Evolutionary conservation across 2,797 vertebrate species (phyloP).

Genomic region (Rhinella marina): DNA sequence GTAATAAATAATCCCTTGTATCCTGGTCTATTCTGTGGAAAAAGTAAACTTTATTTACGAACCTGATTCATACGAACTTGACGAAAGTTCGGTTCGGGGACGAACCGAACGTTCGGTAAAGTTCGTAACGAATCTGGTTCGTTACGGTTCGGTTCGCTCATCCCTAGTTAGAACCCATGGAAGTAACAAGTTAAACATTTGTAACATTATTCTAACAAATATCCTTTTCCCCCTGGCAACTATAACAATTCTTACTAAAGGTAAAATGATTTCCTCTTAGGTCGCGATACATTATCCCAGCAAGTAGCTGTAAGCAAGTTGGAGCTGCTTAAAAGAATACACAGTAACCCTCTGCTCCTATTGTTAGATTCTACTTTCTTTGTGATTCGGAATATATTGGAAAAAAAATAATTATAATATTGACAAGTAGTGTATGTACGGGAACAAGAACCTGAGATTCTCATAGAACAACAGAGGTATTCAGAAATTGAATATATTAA

Average conservation of each 20-base stretch:
- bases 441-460: constrained; percentile 12
- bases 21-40: too few relatives aligned
- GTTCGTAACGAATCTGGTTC: too few relatives aligned
- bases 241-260: constrained; percentile 17
- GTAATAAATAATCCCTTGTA: too few relatives aligned
- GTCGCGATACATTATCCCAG: constrained; percentile 53
- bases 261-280: constrained; percentile 43
- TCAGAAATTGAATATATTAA: constrained; percentile 46
- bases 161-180: too few relatives aligned
- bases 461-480: constrained; percentile 24
- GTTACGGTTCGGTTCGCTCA: too few relatives aligned
- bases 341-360: neutral
- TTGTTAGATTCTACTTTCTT: constrained; percentile 33
- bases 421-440: constrained; percentile 10
- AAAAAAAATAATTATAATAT: constrained; percentile 52
- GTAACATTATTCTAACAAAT: constrained; percentile 4
- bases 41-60: too few relatives aligned
- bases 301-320: constrained; percentile 44
- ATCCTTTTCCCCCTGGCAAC: neutral
- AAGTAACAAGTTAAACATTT: constrained; percentile 1
- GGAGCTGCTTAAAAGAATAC: neutral
- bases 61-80: too few relatives aligned
- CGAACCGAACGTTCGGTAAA: too few relatives aligned
- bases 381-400: constrained; percentile 33
- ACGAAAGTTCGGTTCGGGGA: too few relatives aligned